Evolutionary conservation across 1,140 invertebrate genomes (phyloP).

Genomic region (Dysdera silvatica): DNA sequence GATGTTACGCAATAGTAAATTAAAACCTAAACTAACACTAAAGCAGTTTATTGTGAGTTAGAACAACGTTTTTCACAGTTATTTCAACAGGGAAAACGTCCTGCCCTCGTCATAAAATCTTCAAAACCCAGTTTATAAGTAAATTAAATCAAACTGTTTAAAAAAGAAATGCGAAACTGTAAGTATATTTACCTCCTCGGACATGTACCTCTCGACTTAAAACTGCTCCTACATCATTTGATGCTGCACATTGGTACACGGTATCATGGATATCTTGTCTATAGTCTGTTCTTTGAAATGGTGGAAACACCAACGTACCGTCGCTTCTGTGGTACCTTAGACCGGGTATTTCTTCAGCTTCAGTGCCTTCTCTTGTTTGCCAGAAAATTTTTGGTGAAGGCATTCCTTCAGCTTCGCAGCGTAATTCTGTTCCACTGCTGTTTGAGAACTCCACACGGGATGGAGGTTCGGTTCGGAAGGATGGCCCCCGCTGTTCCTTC

Average conservation of each 20-base stretch:
- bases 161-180: too few relatives aligned
- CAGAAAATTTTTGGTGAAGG: constrained; percentile 87
- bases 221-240: constrained; percentile 64
- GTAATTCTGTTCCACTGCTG: constrained; percentile 81
- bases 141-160: too few relatives aligned
- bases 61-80: too few relatives aligned
- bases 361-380: constrained; percentile 50
- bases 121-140: too few relatives aligned
- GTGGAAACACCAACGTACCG: constrained; percentile 42
- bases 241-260: constrained; percentile 57
- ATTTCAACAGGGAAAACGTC: too few relatives aligned
- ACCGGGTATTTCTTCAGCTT: constrained; percentile 61
- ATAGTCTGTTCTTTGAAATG: constrained; percentile 39
- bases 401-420: constrained; percentile 81
- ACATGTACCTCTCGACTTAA: constrained; percentile 72
- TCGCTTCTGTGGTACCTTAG: constrained; percentile 56
- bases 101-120: too few relatives aligned
- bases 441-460: constrained; percentile 88
- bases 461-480: constrained; percentile 85
- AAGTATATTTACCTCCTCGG: constrained; percentile 69
- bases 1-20: too few relatives aligned
- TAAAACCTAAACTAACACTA: too few relatives aligned
- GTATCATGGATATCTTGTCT: constrained; percentile 52
- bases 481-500: constrained; percentile 55
- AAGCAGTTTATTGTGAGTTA: too few relatives aligned